Evolutionary conservation across 2,797 vertebrate species (phyloP).

Genomic region (Ispidina picta): DNA sequence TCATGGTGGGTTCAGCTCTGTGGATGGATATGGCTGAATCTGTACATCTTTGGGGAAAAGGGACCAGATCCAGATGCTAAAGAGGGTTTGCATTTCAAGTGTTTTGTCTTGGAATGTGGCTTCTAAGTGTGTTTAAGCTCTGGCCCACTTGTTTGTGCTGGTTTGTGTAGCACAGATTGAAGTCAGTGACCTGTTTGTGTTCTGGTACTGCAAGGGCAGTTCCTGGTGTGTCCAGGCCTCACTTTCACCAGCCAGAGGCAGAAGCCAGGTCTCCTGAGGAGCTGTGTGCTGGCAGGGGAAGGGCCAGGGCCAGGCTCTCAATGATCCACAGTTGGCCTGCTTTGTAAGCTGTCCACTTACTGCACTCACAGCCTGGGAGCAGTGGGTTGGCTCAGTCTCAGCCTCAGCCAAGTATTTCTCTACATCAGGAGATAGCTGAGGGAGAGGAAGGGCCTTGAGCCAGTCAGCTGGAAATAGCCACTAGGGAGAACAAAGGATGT

Average conservation of each 20-base stretch:
- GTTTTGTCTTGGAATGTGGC: conserved; percentile 71
- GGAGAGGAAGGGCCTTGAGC: background rate
- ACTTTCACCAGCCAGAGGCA: conserved; percentile 40
- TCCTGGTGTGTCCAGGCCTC: background rate
- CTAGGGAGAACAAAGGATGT: conserved; percentile 2
- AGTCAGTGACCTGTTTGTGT: conserved; percentile 34
- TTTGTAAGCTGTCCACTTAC: background rate
- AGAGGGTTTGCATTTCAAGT: conserved; percentile 66
- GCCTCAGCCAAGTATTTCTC: background rate
- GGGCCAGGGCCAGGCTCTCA: background rate
- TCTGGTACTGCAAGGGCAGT: conserved; percentile 35
- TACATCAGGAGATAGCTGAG: conserved; percentile 23
- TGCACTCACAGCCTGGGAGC: conserved; percentile 12
- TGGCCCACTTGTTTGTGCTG: conserved; percentile 37
- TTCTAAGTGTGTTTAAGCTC: conserved; percentile 46
- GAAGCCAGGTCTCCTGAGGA: conserved; percentile 22
- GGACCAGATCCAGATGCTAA: conserved; percentile 66
- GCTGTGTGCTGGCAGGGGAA: conserved; percentile 34
- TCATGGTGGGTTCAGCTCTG: conserved; percentile 56
- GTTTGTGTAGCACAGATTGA: conserved; percentile 26
- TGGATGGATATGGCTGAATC: conserved; percentile 49
- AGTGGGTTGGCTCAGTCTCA: background rate
- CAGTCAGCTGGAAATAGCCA: background rate
- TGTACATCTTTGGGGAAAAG: conserved; percentile 56
- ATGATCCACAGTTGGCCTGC: background rate